Conservation (phyloP, 2,888 invertebrate species). For the Desoria tigrina region DNA sequence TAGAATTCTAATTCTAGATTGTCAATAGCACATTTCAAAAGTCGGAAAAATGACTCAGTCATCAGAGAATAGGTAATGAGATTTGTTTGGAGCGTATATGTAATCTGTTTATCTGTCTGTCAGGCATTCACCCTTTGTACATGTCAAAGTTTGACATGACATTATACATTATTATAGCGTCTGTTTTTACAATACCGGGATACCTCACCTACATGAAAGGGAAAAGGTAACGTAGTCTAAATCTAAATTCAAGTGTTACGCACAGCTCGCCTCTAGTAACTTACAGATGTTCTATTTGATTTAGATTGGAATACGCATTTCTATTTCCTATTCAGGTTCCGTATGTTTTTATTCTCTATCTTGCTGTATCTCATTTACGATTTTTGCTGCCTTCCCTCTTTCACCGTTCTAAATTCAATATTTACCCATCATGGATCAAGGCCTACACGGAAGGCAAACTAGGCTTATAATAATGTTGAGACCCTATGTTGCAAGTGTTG, state of each 20-base stretch:
- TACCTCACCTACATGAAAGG: background rate
- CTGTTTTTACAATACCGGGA: constrained; percentile 1
- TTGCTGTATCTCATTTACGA: constrained; percentile 6
- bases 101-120: too few relatives aligned
- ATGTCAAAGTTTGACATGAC: constrained; percentile 2
- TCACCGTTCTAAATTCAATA: constrained; percentile 11
- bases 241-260: constrained; percentile 8
- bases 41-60: too few relatives aligned
- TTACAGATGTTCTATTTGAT: constrained; percentile 15
- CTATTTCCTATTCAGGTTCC: background rate
- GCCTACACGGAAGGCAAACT: background rate
- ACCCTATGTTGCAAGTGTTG: background rate
- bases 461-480: too few relatives aligned
- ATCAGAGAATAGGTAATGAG: too few relatives aligned
- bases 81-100: too few relatives aligned
- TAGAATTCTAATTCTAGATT: too few relatives aligned
- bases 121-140: too few relatives aligned
- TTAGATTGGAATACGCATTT: constrained; percentile 2
- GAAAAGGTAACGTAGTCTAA: background rate
- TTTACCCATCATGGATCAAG: background rate
- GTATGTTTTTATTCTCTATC: background rate
- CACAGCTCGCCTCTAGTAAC: too few relatives aligned
- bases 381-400: constrained; percentile 4
- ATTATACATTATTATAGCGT: too few relatives aligned
- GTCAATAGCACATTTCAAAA: too few relatives aligned